Conservation (phyloP, 1,140 invertebrate genomes). For the Sycophila sp. region DNA sequence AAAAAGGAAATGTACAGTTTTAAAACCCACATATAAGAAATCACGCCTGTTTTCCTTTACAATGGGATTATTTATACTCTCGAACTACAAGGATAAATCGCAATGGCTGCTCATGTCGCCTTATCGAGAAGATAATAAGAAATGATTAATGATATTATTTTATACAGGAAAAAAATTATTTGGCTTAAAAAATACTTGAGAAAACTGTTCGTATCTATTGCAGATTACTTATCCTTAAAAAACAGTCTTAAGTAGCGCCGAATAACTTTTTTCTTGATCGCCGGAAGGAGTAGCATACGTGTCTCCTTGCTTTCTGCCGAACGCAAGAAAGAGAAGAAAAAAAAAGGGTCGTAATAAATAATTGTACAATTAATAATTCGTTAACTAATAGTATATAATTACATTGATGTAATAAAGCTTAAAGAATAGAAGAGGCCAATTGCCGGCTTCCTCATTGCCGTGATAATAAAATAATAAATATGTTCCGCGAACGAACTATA, state of each 20-base stretch:
- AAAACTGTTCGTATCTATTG: constrained; percentile 36
- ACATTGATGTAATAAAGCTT: constrained; percentile 39
- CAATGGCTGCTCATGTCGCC: background rate
- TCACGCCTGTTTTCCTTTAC: constrained; percentile 35
- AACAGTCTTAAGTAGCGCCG: constrained; percentile 41
- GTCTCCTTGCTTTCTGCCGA: constrained; percentile 31
- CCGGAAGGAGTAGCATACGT: constrained; percentile 34
- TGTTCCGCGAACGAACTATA: constrained; percentile 52
- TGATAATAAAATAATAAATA: constrained; percentile 55
- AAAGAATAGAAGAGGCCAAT: constrained; percentile 26
- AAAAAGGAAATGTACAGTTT: background rate
- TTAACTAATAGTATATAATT: constrained; percentile 42
- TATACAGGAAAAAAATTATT: constrained; percentile 41
- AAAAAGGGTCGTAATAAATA: too few species aligned
- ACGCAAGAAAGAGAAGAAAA: too few species aligned
- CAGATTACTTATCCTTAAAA: constrained; percentile 31
- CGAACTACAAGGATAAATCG: constrained; percentile 11
- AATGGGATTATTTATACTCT: constrained; percentile 25
- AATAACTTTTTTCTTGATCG: constrained; percentile 41
- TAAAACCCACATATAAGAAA: constrained; percentile 27
- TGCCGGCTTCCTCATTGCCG: constrained; percentile 21
- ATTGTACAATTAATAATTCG: constrained; percentile 41
- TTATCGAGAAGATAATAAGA: constrained; percentile 20
- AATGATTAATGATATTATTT: constrained; percentile 24
- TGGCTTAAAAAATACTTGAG: constrained; percentile 41